These are phyloP conservation scores for Epicampocera succincta DNA, from an alignment of 2,888 invertebrate genomes.

Conservation along the genomic window DNA sequence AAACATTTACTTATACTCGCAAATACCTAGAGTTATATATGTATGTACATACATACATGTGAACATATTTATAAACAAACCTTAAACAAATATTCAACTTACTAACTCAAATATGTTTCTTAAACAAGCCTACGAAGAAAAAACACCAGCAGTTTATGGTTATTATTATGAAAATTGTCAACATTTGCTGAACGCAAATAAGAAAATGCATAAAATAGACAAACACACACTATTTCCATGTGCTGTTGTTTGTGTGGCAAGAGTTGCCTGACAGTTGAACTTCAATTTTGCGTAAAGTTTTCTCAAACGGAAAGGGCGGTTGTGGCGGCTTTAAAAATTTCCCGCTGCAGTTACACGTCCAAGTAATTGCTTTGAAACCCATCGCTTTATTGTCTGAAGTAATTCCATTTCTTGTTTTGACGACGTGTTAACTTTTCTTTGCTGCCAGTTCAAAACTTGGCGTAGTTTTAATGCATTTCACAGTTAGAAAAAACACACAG, in stretches of 20 bases:
- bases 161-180: constrained; percentile 47
- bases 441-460: too few species aligned
- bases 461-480: too few species aligned
- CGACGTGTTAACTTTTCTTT: too few species aligned
- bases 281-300: too few species aligned
- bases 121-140: too few species aligned
- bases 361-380: too few species aligned
- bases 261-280: constrained; percentile 3
- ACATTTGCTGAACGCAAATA: constrained; percentile 55
- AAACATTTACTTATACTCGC: constrained; percentile 41
- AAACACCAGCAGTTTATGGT: constrained; percentile 35
- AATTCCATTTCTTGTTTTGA: too few species aligned
- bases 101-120: background rate
- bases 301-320: too few species aligned
- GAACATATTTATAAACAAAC: background rate
- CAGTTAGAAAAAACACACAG: too few species aligned
- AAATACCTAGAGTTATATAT: constrained; percentile 5
- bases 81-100: background rate
- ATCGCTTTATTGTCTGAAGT: too few species aligned
- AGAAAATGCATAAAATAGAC: background rate
- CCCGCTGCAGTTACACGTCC: too few species aligned
- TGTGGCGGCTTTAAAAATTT: too few species aligned
- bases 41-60: background rate
- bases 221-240: background rate
- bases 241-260: background rate